phyloP scores from a whole-genome alignment of 35 echinoderm and acorn worm species.

The Strongylocentrotus purpuratus region DNA sequence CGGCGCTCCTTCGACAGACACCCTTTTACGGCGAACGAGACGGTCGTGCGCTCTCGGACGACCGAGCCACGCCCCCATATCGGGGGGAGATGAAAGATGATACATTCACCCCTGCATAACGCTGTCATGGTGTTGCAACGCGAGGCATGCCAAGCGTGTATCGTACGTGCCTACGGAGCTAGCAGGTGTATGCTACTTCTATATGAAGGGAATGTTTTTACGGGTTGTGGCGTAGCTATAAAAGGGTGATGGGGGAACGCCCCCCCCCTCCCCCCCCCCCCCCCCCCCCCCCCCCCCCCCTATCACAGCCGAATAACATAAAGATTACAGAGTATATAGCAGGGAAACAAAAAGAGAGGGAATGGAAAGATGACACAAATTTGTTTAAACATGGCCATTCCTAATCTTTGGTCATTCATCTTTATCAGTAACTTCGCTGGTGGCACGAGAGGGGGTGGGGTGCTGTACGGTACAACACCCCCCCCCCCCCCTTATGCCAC shows the following conservation, averaged over 20 bases:
- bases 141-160: background rate
- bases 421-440: no score
- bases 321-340: no score
- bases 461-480: no score
- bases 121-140: slow-evolving; percentile 15
- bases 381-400: no score
- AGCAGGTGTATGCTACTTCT: background rate
- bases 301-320: no score
- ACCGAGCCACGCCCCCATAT: background rate
- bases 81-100: background rate
- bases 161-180: background rate
- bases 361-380: no score
- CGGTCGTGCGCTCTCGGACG: background rate
- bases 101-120: background rate
- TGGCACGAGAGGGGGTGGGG: no score
- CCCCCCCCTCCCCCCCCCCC: no score
- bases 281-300: no score
- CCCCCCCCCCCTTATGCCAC: no score
- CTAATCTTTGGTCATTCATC: no score
- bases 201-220: background rate
- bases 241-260: background rate
- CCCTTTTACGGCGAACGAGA: slow-evolving; percentile 1
- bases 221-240: background rate
- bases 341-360: no score
- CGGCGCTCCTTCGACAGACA: background rate